Evolutionary conservation across 2,888 invertebrate species (phyloP).

Genomic region (Chloromyia formosa): DNA sequence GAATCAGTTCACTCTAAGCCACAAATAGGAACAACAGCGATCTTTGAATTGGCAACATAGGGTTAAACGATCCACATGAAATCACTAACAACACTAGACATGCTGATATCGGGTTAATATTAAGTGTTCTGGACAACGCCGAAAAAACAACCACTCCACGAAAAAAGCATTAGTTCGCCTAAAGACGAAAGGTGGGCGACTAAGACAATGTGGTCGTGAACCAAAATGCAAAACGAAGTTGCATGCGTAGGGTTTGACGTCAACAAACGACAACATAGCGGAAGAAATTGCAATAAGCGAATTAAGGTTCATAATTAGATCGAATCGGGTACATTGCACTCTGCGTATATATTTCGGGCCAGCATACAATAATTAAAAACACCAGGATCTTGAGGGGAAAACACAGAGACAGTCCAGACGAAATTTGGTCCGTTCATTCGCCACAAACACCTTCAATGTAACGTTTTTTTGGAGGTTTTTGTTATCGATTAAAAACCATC

Average conservation of each 20-base stretch:
- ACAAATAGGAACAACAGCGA: too few species aligned
- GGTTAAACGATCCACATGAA: too few species aligned
- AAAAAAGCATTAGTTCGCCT: not conserved
- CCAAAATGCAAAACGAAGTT: not conserved
- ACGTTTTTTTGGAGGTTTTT: slow-evolving; percentile 9
- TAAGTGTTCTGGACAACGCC: slow-evolving; percentile 7
- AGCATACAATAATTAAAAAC: too few species aligned
- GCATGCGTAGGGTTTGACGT: slow-evolving; percentile 24
- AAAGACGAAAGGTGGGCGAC: slow-evolving; percentile 21
- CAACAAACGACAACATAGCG: slow-evolving; percentile 1
- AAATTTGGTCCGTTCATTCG: not conserved
- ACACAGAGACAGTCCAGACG: not conserved
- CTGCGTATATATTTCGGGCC: not conserved
- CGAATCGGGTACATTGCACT: slow-evolving; percentile 28
- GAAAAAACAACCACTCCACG: slow-evolving; percentile 17
- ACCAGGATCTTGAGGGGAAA: too few species aligned
- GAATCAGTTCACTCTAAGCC: too few species aligned
- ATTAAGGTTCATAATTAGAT: slow-evolving; percentile 23
- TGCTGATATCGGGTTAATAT: slow-evolving; percentile 6
- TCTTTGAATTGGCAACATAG: too few species aligned
- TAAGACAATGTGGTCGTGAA: slow-evolving; percentile 23
- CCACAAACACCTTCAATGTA: slow-evolving; percentile 8
- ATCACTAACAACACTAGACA: slow-evolving; percentile 8
- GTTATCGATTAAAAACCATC: slow-evolving; percentile 29
- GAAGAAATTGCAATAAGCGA: slow-evolving; percentile 21